Percentiles rank a stretch among this genome's conserved stretches.
These are phyloP conservation scores for Tethya wilhelma DNA, from an alignment of 37 sponge, comb jelly and placozoan species.

Conservation along the genomic window DNA sequence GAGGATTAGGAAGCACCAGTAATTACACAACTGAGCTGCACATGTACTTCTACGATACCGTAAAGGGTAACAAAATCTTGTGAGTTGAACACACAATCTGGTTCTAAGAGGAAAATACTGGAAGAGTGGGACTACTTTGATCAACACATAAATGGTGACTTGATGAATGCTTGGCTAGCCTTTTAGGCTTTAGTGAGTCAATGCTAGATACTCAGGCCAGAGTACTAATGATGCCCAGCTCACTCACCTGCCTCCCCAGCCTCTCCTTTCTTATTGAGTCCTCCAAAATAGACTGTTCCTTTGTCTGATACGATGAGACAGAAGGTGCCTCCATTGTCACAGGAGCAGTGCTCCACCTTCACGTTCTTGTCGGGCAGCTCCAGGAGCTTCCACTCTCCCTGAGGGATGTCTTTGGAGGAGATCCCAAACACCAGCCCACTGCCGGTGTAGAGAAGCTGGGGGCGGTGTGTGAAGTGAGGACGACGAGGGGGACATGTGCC, in stretches of 20 bases:
- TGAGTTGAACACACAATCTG: too few relatives aligned
- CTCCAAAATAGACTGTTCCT: conserved; percentile 77
- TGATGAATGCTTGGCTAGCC: too few relatives aligned
- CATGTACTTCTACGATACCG: neutral
- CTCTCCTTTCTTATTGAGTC: conserved; percentile 79
- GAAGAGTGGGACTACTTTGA: too few relatives aligned
- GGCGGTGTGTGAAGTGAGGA: conserved; percentile 54
- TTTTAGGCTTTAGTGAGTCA: too few relatives aligned
- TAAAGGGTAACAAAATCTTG: too few relatives aligned
- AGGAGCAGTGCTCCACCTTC: conserved; percentile 51
- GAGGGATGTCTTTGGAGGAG: conserved; percentile 38
- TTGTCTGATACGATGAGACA: conserved; percentile 74
- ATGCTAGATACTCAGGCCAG: too few relatives aligned
- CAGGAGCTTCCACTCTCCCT: conserved; percentile 67
- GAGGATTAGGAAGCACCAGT: neutral
- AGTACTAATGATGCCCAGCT: too few relatives aligned
- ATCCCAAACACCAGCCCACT: conserved; percentile 68
- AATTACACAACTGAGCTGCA: too few relatives aligned
- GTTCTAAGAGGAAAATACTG: too few relatives aligned
- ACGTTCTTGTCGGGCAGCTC: conserved; percentile 68
- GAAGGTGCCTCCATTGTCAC: conserved; percentile 59
- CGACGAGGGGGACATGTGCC: conserved; percentile 69
- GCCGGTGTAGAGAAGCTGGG: conserved; percentile 77
- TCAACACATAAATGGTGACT: too few relatives aligned
- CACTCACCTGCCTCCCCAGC: conserved; percentile 69